phyloP scores from a whole-genome alignment of 2,113 vertebrate genomes.

The Oostethus manadensis region DNA sequence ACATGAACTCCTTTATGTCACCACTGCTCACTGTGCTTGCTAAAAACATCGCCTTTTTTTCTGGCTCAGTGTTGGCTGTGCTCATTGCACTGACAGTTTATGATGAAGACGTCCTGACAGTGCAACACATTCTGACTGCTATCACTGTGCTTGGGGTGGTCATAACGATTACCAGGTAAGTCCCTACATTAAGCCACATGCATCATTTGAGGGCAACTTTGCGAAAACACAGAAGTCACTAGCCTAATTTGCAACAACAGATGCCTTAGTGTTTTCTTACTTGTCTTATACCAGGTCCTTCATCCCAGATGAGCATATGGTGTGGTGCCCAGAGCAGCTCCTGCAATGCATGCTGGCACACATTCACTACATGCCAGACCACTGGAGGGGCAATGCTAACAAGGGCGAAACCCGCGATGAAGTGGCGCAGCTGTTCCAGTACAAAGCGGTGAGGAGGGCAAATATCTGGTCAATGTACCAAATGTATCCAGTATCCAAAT shows the following conservation, averaged over 20 bases:
- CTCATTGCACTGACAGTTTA: conserved; percentile 97
- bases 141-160: conserved; percentile 93
- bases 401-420: conserved; percentile 95
- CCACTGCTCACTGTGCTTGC: conserved; percentile 89
- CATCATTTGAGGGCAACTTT: not conserved
- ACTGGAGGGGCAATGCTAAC: conserved; percentile 96
- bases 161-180: conserved; percentile 91
- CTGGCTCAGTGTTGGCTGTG: conserved; percentile 94
- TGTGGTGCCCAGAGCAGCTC: conserved; percentile 97
- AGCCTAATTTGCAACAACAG: conserved; percentile 70
- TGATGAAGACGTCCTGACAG: conserved; percentile 90
- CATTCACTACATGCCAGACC: conserved; percentile 99
- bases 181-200: not conserved
- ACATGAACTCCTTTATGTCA: conserved; percentile 98
- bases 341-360: conserved; percentile 94
- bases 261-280: conserved; percentile 64
- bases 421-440: conserved; percentile 98
- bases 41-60: conserved; percentile 95
- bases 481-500: too few species aligned
- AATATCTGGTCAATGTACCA: not conserved
- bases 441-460: conserved; percentile 87
- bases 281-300: conserved; percentile 78
- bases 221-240: not conserved
- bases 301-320: conserved; percentile 96
- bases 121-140: conserved; percentile 92